phyloP scores from a whole-genome alignment of 1,140 invertebrate genomes.

The Drosophila hydei region DNA sequence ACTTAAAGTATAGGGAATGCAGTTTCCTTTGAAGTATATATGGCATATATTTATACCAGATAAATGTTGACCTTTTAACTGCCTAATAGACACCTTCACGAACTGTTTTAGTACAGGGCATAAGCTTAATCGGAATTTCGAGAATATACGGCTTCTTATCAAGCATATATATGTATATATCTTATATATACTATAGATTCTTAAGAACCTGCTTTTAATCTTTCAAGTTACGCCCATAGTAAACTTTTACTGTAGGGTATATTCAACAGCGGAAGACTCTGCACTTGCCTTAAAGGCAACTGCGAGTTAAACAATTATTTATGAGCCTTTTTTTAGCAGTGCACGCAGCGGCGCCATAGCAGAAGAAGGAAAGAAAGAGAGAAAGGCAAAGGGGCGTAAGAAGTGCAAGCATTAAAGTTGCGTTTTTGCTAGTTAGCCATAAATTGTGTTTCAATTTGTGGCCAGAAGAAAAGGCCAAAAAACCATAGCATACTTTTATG shows the following conservation, averaged over 20 bases:
- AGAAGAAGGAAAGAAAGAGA: neutral
- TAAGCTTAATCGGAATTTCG: neutral
- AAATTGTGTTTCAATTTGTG: constrained; percentile 28
- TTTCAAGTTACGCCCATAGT: neutral
- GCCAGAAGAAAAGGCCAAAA: constrained; percentile 3
- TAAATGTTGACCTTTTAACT: no score
- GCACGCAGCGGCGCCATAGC: constrained; percentile 17
- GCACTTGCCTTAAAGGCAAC: constrained; percentile 6
- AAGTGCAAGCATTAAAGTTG: constrained; percentile 2
- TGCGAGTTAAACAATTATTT: constrained; percentile 25
- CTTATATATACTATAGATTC: no score
- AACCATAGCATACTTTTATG: constrained; percentile 35
- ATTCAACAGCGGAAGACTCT: neutral
- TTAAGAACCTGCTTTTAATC: no score
- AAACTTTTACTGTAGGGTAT: neutral
- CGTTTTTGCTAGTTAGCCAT: constrained; percentile 2
- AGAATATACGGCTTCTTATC: no score
- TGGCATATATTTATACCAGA: no score
- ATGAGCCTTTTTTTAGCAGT: constrained; percentile 18
- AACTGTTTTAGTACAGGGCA: neutral
- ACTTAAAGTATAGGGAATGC: no score
- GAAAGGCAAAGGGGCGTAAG: neutral
- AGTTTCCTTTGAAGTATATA: no score
- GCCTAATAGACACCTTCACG: no score
- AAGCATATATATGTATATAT: no score